Base-by-base conservation (phyloP, 1,140 invertebrate species). In the Subanguina moxae region DNA sequence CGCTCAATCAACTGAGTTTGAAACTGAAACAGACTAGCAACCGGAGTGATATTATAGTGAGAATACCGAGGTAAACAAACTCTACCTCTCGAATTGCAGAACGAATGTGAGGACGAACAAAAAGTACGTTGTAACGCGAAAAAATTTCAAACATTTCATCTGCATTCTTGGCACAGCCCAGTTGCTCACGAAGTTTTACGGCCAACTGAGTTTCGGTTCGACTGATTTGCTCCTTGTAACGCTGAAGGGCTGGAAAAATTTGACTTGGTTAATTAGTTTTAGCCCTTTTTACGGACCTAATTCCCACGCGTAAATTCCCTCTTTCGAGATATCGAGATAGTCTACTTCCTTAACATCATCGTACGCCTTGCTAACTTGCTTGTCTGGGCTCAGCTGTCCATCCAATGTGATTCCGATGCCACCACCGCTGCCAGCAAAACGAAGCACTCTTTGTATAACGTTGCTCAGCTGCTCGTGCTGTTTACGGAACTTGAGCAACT, bases 121-220 rank as follows among this genome's bases (percentile, higher is more conserved):
- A 98, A 17, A 99, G 85, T 0, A 94, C 94, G 85, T 99, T 98
- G 85, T 97, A 99, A 19, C 94, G 88, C 11, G 92, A 93, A 85
- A 96, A 97, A 78, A 97, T 97, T 42, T 93, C 87, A 85, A 97
- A 98, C 95, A 99, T 99, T 85, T 99, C 95, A 84, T 98, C 97
- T 19, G 95, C 94, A 86, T 96, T 97, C 84, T 95, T 96, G 0
- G 95, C 94, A 1, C 92, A 94, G 32, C 94, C 94, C 0, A 99
- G 86, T 82, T 98, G 94, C 84, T 98, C 94, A 62, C 95, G 87
- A 0, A 99, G 86, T 83, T 93, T 90, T 0, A 94, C 92, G 1
- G 94, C 97, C 65, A 99, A 97, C 62, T 93, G 87, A 1, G 93
- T 92, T 85, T 99, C 96, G 0, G 98, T 93, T 61, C 92, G 87